Percentiles rank a stretch among this genome's conserved stretches.
phyloP scores from a whole-genome alignment of 2,797 vertebrate species.

The Glossophaga mutica region DNA sequence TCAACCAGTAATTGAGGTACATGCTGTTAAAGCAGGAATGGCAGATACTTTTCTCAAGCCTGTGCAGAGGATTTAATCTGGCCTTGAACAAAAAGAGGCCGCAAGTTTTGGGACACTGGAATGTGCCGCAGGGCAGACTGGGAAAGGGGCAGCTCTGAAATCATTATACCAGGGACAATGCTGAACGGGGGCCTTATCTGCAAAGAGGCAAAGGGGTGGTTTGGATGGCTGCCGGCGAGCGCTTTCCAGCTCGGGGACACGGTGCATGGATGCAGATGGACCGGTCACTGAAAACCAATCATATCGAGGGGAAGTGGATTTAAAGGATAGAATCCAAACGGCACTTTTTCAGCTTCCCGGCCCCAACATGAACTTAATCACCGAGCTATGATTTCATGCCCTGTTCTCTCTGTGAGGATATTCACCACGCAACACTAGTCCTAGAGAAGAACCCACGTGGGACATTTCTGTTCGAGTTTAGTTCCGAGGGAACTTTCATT shows the following conservation, averaged over 20 bases:
- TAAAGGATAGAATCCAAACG: background rate
- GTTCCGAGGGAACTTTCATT: background rate
- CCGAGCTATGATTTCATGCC: background rate
- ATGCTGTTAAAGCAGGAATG: background rate
- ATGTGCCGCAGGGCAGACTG: background rate
- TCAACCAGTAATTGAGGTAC: background rate
- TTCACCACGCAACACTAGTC: background rate
- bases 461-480: background rate
- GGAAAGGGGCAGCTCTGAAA: background rate
- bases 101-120: background rate
- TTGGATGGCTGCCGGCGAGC: background rate
- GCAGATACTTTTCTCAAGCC: background rate
- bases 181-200: background rate
- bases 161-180: accelerated
- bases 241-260: background rate
- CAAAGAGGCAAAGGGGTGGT: background rate
- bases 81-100: background rate
- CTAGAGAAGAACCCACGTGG: background rate
- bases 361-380: background rate
- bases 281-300: background rate
- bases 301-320: background rate
- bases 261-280: background rate
- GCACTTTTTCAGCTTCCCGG: background rate
- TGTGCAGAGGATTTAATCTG: background rate
- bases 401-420: background rate